A percentile compares a stretch with the other conserved stretches of the same genome.
Conservation (phyloP, 2,888 invertebrate species). For the Drosophila borealis region DNA sequence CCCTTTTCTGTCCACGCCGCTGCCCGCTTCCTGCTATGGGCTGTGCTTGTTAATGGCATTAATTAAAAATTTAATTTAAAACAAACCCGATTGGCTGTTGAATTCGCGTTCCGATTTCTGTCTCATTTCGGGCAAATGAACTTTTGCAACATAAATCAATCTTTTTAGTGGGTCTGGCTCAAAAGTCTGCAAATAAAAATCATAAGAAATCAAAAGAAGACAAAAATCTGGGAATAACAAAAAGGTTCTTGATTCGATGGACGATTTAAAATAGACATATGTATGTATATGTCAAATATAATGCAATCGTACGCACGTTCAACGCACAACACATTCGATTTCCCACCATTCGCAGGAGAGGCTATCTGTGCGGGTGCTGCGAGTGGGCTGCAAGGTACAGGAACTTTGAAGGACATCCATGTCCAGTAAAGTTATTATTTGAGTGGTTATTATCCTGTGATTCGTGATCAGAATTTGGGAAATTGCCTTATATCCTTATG, state of each 20-base stretch:
- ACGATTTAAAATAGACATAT: no score
- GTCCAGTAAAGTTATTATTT: background rate
- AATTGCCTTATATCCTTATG: no score
- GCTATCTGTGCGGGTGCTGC: background rate
- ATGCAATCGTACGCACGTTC: constrained; percentile 53
- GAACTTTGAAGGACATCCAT: background rate
- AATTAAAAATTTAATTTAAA: constrained; percentile 76
- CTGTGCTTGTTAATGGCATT: constrained; percentile 70
- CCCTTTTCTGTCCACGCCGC: background rate
- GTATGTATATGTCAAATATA: constrained; percentile 29
- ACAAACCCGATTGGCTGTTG: constrained; percentile 46
- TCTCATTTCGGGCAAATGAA: constrained; percentile 16
- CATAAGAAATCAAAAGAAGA: no score
- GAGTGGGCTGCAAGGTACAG: background rate
- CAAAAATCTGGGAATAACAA: background rate
- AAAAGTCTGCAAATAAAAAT: background rate
- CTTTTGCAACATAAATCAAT: constrained; percentile 44
- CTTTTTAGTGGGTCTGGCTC: constrained; percentile 14
- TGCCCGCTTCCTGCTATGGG: background rate
- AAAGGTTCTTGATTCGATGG: no score
- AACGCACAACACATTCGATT: constrained; percentile 30
- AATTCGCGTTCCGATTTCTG: constrained; percentile 26
- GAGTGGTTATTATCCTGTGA: background rate
- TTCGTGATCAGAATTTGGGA: background rate
- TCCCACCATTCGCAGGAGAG: constrained; percentile 26